Evolutionary conservation across 2,888 invertebrate species (phyloP).

Genomic region (Tetranychus piercei): DNA sequence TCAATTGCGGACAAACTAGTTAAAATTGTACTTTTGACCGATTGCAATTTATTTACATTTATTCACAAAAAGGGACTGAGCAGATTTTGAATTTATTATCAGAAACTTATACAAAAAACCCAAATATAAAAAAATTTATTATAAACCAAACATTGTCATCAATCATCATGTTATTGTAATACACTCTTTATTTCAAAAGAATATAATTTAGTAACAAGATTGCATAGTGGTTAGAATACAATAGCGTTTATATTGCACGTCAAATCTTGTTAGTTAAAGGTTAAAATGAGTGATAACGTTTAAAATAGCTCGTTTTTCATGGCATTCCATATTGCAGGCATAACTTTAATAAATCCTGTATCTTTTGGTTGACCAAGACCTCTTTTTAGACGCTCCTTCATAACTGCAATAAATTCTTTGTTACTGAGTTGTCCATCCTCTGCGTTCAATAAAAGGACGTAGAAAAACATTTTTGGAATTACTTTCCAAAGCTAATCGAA

Average conservation of each 20-base stretch:
- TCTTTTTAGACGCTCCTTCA: slow-evolving; percentile 86
- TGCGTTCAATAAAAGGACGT: slow-evolving; percentile 35
- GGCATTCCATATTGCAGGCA: slow-evolving; percentile 33
- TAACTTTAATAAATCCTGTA: slow-evolving; percentile 84
- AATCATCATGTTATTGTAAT: too few relatives aligned
- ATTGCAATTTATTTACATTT: background rate
- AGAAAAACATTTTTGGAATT: background rate
- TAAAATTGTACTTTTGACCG: slow-evolving; percentile 31
- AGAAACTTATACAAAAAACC: too few relatives aligned
- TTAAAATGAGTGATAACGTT: background rate
- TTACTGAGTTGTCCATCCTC: slow-evolving; percentile 93
- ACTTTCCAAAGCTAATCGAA: slow-evolving; percentile 13
- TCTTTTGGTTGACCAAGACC: slow-evolving; percentile 95
- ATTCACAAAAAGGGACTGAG: background rate
- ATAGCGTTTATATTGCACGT: background rate
- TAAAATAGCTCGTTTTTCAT: slow-evolving; percentile 17
- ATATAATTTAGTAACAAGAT: too few relatives aligned
- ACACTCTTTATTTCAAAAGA: too few relatives aligned
- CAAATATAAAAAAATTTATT: too few relatives aligned
- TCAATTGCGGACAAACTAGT: slow-evolving; percentile 65
- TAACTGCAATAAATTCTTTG: slow-evolving; percentile 93
- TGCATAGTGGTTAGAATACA: background rate
- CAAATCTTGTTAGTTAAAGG: background rate
- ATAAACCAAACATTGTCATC: too few relatives aligned
- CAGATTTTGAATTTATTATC: too few relatives aligned